These are phyloP conservation scores for Polymixis lichenea DNA, from an alignment of 2,888 invertebrate genomes.

Conservation along the genomic window DNA sequence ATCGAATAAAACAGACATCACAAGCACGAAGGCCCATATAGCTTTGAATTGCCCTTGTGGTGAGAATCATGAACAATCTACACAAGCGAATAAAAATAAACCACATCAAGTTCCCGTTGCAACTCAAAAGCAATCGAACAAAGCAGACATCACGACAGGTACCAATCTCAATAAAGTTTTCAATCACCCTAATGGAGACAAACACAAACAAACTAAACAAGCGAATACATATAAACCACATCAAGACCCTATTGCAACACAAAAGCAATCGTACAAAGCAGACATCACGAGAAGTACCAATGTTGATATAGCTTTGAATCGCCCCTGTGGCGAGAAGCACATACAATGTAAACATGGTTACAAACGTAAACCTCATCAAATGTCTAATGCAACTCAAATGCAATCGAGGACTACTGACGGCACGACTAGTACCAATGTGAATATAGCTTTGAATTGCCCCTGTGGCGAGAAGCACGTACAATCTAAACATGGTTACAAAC, in stretches of 20 bases:
- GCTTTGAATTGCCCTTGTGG: constrained; percentile 1
- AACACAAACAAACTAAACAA: background rate
- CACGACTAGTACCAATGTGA: background rate
- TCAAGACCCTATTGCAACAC: background rate
- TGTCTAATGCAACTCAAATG: background rate
- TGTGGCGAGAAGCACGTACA: no score
- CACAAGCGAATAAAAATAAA: background rate
- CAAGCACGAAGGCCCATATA: background rate
- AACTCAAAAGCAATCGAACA: background rate
- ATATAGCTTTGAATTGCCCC: constrained; percentile 9
- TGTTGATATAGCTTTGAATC: background rate
- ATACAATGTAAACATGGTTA: background rate
- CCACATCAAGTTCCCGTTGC: background rate
- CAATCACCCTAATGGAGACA: background rate
- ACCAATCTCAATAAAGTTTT: background rate
- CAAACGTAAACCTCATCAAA: background rate
- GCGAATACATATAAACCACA: background rate
- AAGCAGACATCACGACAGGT: background rate
- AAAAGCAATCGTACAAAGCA: background rate
- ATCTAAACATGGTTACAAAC: no score
- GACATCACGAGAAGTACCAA: background rate
- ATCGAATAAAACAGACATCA: background rate
- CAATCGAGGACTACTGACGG: background rate
- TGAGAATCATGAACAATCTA: background rate
- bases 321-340: background rate